Evolutionary conservation across 2,888 invertebrate species (phyloP).

Genomic region (Pachydiplax longipennis): DNA sequence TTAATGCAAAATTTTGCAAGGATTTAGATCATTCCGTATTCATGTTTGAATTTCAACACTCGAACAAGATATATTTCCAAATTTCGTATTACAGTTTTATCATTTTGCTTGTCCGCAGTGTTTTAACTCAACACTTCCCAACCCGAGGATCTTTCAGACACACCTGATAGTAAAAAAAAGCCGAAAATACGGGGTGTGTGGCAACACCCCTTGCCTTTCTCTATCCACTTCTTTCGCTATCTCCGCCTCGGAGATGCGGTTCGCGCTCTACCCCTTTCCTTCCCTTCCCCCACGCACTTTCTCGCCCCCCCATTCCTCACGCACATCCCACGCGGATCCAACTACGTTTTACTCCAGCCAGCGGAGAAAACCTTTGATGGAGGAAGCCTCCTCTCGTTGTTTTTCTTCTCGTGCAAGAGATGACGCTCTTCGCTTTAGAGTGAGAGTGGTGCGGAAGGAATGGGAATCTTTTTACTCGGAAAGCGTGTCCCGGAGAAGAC

Average conservation of each 20-base stretch:
- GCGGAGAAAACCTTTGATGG: not conserved
- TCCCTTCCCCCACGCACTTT: not conserved
- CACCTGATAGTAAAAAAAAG: too few relatives aligned
- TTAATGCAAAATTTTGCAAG: too few relatives aligned
- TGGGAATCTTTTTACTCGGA: not conserved
- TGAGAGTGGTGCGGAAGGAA: not conserved
- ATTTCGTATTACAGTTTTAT: not conserved
- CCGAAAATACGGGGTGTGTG: too few relatives aligned
- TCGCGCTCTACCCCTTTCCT: not conserved
- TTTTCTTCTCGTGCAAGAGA: not conserved
- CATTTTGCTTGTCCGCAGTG: not conserved
- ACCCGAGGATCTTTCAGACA: too few relatives aligned
- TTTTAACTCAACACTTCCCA: too few relatives aligned
- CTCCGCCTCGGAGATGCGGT: slow-evolving; percentile 11
- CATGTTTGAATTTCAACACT: too few relatives aligned
- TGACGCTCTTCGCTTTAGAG: not conserved
- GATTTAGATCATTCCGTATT: too few relatives aligned
- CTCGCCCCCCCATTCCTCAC: not conserved
- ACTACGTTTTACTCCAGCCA: not conserved
- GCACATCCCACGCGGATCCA: not conserved
- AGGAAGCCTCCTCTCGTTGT: not conserved
- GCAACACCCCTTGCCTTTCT: not conserved
- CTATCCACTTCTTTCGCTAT: not conserved
- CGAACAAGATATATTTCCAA: not conserved
- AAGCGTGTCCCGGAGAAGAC: too few relatives aligned